phyloP scores from a whole-genome alignment of 1,140 invertebrate genomes.

The Notospermus geniculatus region DNA sequence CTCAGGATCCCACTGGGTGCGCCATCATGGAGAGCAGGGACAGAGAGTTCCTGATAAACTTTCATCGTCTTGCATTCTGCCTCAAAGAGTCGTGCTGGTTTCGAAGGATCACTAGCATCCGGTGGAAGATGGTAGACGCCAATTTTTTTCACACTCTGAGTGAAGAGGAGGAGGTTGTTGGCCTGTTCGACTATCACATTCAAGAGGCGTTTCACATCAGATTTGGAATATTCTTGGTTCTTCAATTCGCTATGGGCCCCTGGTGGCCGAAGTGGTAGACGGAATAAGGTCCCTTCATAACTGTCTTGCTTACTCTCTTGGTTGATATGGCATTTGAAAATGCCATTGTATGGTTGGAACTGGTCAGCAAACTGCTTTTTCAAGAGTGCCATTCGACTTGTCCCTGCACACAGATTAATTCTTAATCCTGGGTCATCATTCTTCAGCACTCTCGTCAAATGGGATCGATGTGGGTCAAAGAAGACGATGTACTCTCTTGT shows the following conservation, averaged over 20 bases:
- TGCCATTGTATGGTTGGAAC: slow-evolving; percentile 38
- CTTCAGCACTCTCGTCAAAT: slow-evolving; percentile 32
- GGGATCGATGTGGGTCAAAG: slow-evolving; percentile 48
- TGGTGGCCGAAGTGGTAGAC: slow-evolving; percentile 32
- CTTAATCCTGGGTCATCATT: slow-evolving; percentile 36
- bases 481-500: slow-evolving; percentile 41
- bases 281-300: slow-evolving; percentile 43
- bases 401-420: slow-evolving; percentile 34
- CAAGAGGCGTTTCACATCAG: slow-evolving; percentile 30
- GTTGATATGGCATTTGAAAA: slow-evolving; percentile 38
- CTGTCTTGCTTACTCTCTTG: slow-evolving; percentile 1
- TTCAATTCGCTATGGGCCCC: too few species aligned
- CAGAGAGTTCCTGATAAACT: background rate
- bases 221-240: too few species aligned
- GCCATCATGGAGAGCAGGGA: background rate
- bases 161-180: slow-evolving; percentile 44
- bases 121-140: slow-evolving; percentile 35
- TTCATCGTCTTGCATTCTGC: slow-evolving; percentile 1
- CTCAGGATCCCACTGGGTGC: slow-evolving; percentile 2
- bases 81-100: background rate
- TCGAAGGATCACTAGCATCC: slow-evolving; percentile 3
- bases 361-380: slow-evolving; percentile 29
- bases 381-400: slow-evolving; percentile 17
- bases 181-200: slow-evolving; percentile 32
- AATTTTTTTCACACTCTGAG: slow-evolving; percentile 42